These are phyloP conservation scores for Melopsittacus undulatus DNA, from an alignment of 2,797 vertebrate genomes.

Conservation along the genomic window DNA sequence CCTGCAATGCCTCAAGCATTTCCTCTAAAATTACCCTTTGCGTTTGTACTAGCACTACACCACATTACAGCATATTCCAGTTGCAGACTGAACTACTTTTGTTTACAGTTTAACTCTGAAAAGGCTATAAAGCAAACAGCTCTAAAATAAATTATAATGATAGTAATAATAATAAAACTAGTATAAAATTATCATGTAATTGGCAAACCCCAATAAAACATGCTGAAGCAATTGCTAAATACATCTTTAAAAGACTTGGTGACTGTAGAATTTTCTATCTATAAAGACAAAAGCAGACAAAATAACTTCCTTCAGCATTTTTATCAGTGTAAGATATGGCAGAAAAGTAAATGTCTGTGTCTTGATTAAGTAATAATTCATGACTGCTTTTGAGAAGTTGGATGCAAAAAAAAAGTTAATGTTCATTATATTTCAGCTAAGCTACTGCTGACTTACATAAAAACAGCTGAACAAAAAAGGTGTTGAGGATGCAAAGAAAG, in stretches of 20 bases:
- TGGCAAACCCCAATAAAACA: background rate
- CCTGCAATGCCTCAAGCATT: background rate
- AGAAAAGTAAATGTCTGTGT: background rate
- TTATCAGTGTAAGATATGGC: background rate
- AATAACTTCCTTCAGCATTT: background rate
- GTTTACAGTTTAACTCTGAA: background rate
- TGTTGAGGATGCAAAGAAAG: background rate
- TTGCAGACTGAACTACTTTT: background rate
- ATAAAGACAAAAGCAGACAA: background rate
- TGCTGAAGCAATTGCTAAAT: background rate
- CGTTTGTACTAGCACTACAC: background rate
- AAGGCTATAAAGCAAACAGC: background rate
- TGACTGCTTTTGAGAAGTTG: background rate
- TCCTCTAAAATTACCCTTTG: background rate
- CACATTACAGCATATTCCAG: background rate
- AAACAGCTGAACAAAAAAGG: background rate
- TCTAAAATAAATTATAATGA: background rate
- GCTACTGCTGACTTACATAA: background rate
- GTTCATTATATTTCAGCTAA: background rate
- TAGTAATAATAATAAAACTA: background rate
- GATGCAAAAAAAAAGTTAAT: background rate
- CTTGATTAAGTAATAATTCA: background rate
- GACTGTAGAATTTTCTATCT: background rate
- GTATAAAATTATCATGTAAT: background rate
- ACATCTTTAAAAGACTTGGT: background rate